phyloP scores from a whole-genome alignment of 1,140 invertebrate species.

The Brachionus asplanchnoidis region DNA sequence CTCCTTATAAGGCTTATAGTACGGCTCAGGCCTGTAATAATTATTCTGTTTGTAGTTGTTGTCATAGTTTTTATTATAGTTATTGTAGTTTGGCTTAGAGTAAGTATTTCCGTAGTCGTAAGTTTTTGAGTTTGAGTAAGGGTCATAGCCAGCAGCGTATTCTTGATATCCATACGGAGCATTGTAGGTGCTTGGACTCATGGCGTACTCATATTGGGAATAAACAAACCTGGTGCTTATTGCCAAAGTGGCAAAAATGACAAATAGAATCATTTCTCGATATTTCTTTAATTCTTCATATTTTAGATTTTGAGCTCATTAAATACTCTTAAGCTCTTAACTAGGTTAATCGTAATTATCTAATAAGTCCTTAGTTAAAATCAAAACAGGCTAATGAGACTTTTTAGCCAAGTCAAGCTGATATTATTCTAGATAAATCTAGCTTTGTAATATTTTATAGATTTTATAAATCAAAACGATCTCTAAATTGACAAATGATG shows the following conservation, averaged over 20 bases:
- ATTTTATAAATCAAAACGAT: too few species aligned
- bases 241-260: neutral
- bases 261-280: neutral
- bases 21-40: neutral
- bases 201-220: constrained; percentile 1
- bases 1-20: neutral
- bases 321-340: neutral
- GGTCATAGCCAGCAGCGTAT: neutral
- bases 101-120: neutral
- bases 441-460: too few species aligned
- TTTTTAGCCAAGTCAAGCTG: neutral
- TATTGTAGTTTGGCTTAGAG: neutral
- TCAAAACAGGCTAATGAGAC: neutral
- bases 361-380: neutral
- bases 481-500: too few species aligned
- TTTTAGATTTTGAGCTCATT: neutral
- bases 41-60: neutral
- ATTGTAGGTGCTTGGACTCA: neutral
- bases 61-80: neutral
- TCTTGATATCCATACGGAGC: neutral
- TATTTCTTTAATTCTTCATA: neutral
- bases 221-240: neutral
- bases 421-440: neutral
- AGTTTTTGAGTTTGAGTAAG: neutral
- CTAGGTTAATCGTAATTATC: neutral